These are phyloP conservation scores for Ranitomeya imitator DNA, from an alignment of 2,113 vertebrate genomes.

Conservation along the genomic window DNA sequence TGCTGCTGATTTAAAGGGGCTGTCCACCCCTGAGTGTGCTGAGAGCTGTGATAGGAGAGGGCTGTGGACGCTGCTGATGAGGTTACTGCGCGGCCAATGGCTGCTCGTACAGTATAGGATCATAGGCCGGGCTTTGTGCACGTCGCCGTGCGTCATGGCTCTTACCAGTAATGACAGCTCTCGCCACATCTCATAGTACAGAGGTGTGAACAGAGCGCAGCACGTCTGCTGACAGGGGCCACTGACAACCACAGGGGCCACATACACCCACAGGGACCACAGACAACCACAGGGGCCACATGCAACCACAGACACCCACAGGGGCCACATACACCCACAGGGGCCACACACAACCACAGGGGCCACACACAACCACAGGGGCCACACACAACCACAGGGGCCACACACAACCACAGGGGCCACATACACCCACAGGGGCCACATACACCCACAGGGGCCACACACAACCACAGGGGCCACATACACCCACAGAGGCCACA, in stretches of 20 bases:
- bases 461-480: no score
- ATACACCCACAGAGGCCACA: no score
- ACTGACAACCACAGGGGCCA: not conserved
- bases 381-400: no score
- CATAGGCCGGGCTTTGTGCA: not conserved
- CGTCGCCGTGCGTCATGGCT: not conserved
- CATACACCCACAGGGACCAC: not conserved
- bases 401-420: no score
- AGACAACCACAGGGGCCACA: no score
- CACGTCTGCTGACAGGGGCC: not conserved
- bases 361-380: no score
- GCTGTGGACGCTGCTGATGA: not conserved
- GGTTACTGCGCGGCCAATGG: not conserved
- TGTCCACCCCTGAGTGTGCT: conserved; percentile 7
- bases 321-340: no score
- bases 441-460: no score
- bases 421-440: no score
- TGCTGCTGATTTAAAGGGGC: conserved; percentile 19
- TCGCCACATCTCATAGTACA: not conserved
- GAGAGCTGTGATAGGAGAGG: conserved; percentile 9
- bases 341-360: no score
- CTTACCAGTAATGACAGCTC: not conserved
- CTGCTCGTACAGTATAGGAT: conserved; percentile 3
- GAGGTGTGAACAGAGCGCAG: not conserved
- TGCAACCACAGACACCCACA: no score